Conservation (phyloP, 2,113 vertebrate genomes). For the Peromyscus polionotus region DNA sequence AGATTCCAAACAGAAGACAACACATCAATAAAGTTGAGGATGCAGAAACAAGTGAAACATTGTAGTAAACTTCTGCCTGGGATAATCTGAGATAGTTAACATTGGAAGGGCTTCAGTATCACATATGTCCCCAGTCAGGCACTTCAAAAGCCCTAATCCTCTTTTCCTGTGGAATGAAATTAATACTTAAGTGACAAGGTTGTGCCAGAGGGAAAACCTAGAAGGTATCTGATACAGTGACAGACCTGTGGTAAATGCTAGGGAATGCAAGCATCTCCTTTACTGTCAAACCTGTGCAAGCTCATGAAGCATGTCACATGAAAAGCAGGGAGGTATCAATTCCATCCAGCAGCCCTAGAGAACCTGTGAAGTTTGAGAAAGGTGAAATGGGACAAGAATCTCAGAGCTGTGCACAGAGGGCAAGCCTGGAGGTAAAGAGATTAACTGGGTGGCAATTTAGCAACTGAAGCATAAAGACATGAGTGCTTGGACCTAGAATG, state of each 20-base stretch:
- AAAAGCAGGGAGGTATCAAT: not conserved
- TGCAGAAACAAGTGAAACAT: not conserved
- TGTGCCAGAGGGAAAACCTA: not conserved
- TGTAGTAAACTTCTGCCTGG: not conserved
- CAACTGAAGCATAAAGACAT: not conserved
- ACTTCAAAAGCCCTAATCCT: slow-evolving; percentile 32
- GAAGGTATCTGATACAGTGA: not conserved
- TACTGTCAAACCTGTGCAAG: slow-evolving; percentile 1
- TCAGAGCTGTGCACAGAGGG: not conserved
- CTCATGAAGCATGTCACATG: not conserved
- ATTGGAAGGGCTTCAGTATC: not conserved
- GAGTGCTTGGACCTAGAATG: not conserved
- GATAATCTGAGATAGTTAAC: not conserved
- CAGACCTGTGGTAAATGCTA: not conserved
- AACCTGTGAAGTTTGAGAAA: not conserved
- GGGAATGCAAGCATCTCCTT: slow-evolving; percentile 42
- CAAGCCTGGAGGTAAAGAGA: not conserved
- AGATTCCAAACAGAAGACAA: not conserved
- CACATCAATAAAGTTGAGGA: not conserved
- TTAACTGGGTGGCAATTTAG: not conserved
- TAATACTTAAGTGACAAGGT: not conserved
- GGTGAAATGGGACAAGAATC: slow-evolving; percentile 27
- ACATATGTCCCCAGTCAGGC: not conserved
- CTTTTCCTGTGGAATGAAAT: slow-evolving; percentile 43
- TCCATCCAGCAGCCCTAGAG: slow-evolving; percentile 1